Evolutionary conservation across 2,888 invertebrate species (phyloP).

Genomic region (Nephrocerus scutellatus): DNA sequence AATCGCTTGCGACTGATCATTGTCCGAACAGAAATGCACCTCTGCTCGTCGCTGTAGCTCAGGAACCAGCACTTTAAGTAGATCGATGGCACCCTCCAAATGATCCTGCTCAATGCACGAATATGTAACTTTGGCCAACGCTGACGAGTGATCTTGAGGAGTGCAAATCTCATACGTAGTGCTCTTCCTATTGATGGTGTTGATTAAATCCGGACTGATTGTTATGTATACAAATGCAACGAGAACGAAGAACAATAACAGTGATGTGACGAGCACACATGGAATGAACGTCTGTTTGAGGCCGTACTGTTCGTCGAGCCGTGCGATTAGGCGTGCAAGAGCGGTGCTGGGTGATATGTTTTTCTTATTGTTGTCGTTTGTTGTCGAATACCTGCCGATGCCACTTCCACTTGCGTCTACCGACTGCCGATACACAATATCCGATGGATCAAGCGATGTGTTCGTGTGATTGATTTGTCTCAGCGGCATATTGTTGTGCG

Average conservation of each 20-base stretch:
- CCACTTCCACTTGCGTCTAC: too few relatives aligned
- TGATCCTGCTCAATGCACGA: conserved; percentile 59
- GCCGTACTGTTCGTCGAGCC: conserved; percentile 31
- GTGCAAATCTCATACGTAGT: conserved; percentile 53
- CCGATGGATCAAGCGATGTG: conserved; percentile 18
- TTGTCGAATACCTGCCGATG: too few relatives aligned
- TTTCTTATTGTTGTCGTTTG: too few relatives aligned
- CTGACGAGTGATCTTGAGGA: conserved; percentile 48
- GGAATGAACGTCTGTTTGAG: conserved; percentile 51
- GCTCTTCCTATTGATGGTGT: conserved; percentile 42
- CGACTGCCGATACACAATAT: conserved; percentile 22
- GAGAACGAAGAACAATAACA: conserved; percentile 59
- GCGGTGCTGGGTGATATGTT: conserved; percentile 28
- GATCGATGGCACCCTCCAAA: conserved; percentile 56
- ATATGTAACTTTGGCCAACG: conserved; percentile 39
- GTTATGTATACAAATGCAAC: conserved; percentile 63
- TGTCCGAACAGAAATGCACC: conserved; percentile 34
- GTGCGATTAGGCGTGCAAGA: conserved; percentile 26
- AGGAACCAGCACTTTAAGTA: conserved; percentile 59
- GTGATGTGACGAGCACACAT: conserved; percentile 55
- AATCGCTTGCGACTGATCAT: conserved; percentile 52
- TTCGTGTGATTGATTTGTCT: conserved; percentile 18
- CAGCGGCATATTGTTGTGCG: conserved; percentile 14
- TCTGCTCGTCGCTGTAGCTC: conserved; percentile 55
- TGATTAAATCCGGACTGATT: conserved; percentile 44